Evolutionary conservation across 2,888 invertebrate genomes (phyloP).

Genomic region (Branchipolynoe longqiensis): DNA sequence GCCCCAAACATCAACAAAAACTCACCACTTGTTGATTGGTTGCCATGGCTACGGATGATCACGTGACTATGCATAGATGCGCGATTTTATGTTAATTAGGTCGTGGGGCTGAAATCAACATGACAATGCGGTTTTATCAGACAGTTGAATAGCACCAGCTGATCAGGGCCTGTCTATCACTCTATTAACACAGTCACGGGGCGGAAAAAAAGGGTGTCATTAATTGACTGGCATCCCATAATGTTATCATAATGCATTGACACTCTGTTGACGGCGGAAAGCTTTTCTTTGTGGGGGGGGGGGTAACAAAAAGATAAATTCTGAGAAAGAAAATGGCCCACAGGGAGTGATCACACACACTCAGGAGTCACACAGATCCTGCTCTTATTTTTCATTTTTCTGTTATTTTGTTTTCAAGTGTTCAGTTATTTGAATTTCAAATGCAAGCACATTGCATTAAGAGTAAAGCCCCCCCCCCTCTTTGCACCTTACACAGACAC

Average conservation of each 20-base stretch:
- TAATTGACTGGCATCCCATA: constrained; percentile 43
- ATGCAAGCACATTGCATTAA: constrained; percentile 31
- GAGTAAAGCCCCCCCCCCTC: too few relatives aligned
- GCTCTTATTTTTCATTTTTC: constrained; percentile 15
- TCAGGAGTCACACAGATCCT: not conserved
- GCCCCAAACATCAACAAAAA: too few relatives aligned
- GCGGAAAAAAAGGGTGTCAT: constrained; percentile 12
- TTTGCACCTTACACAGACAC: too few relatives aligned
- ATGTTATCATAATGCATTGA: constrained; percentile 47
- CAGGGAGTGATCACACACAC: not conserved
- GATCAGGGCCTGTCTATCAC: constrained; percentile 43
- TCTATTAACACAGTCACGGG: constrained; percentile 34
- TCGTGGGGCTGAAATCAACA: constrained; percentile 7
- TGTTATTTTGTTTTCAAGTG: too few relatives aligned
- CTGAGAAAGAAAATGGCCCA: too few relatives aligned
- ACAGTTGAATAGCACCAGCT: constrained; percentile 40
- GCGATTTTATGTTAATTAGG: constrained; percentile 15
- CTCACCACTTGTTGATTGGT: constrained; percentile 33
- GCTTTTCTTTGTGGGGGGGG: constrained; percentile 14
- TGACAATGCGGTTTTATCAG: constrained; percentile 31
- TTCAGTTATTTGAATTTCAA: constrained; percentile 43
- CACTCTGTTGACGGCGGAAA: constrained; percentile 1
- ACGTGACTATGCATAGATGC: constrained; percentile 45
- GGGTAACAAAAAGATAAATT: too few relatives aligned
- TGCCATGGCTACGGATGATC: constrained; percentile 30